Evolutionary conservation across 2,113 vertebrate species (phyloP).

Genomic region (Capreolus pygargus): DNA sequence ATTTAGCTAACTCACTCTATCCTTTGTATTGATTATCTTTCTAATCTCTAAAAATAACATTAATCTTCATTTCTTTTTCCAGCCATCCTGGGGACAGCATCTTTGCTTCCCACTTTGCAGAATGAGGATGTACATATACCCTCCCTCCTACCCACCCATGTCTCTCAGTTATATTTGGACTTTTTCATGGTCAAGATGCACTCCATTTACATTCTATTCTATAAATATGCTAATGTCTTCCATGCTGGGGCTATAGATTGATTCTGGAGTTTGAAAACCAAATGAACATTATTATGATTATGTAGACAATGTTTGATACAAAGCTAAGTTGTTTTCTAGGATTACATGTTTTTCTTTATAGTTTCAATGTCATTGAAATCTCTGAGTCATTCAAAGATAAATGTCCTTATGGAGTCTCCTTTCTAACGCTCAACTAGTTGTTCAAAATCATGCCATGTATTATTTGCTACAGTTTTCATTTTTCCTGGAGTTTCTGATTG

Average conservation of each 20-base stretch:
- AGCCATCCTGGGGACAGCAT: not conserved
- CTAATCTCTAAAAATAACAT: constrained; percentile 40
- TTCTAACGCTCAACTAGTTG: not conserved
- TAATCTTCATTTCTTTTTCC: not conserved
- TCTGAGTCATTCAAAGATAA: constrained; percentile 12
- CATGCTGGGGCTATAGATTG: not conserved
- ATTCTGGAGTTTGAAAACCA: not conserved
- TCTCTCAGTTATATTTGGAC: not conserved
- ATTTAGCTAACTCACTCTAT: not conserved
- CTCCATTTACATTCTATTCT: not conserved
- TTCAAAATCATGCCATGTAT: not conserved
- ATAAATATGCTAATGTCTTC: not conserved
- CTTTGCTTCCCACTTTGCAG: not conserved
- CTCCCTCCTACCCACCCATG: not conserved
- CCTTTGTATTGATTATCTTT: constrained; percentile 34
- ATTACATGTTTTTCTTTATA: not conserved
- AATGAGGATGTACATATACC: not conserved
- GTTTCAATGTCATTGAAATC: not conserved
- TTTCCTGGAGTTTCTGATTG: constrained; percentile 7
- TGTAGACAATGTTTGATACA: not conserved
- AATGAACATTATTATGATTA: not conserved
- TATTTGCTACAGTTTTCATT: not conserved
- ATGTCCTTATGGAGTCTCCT: not conserved
- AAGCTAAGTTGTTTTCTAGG: not conserved
- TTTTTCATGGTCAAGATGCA: not conserved